A percentile compares a stretch with the other conserved stretches of the same genome.
phyloP scores from a whole-genome alignment of 2,888 invertebrate genomes.

The Aphodius sticticus region DNA sequence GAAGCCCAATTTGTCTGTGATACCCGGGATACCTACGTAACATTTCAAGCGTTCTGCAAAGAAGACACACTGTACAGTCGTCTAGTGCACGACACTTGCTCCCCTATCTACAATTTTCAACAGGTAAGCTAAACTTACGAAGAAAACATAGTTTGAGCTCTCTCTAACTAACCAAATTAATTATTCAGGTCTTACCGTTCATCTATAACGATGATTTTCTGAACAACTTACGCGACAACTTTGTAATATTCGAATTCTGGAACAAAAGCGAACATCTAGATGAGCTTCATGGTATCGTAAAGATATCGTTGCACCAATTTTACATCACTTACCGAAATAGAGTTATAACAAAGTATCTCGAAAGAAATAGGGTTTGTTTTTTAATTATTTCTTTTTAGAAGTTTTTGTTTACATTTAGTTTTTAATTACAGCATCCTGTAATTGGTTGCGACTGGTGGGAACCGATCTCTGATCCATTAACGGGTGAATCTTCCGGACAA shows the following conservation, averaged over 20 bases:
- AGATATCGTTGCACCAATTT: conserved; percentile 67
- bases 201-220: conserved; percentile 65
- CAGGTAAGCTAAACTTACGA: conserved; percentile 54
- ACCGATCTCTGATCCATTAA: conserved; percentile 60
- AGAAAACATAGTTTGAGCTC: not conserved
- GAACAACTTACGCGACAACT: conserved; percentile 65
- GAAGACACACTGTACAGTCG: conserved; percentile 60
- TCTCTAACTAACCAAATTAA: not conserved
- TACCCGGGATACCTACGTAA: conserved; percentile 57
- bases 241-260: conserved; percentile 65
- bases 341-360: conserved; percentile 63
- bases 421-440: conserved; percentile 63
- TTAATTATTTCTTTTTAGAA: not conserved
- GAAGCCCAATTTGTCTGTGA: conserved; percentile 60
- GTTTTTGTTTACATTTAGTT: not conserved
- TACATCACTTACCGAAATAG: conserved; percentile 68
- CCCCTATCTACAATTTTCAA: conserved; percentile 62
- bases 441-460: conserved; percentile 69
- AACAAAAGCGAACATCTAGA: conserved; percentile 57
- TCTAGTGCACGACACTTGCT: conserved; percentile 56
- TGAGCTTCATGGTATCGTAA: conserved; percentile 62
- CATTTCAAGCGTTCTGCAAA: conserved; percentile 62
- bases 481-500: conserved; percentile 62
- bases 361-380: conserved; percentile 62
- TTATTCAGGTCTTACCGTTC: conserved; percentile 63